A percentile compares a stretch with the other conserved stretches of the same genome.
phyloP scores from a whole-genome alignment of 2,888 invertebrate genomes.

The Phragmatobia fuliginosa region DNA sequence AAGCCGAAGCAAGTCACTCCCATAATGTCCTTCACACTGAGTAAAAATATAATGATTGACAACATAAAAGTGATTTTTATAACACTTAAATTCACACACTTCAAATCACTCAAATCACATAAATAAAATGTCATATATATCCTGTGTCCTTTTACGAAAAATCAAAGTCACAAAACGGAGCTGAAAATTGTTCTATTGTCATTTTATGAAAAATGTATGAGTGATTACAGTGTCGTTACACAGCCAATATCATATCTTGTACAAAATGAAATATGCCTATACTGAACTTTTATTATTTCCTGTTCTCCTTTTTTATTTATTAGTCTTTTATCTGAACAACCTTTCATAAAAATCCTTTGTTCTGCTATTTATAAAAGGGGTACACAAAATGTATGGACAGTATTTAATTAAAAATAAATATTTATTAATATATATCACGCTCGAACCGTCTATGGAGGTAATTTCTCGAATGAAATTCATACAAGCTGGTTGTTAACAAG shows the following conservation, averaged over 20 bases:
- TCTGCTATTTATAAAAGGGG: not conserved
- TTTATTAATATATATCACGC: slow-evolving; percentile 20
- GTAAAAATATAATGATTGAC: too few relatives aligned
- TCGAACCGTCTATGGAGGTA: slow-evolving; percentile 31
- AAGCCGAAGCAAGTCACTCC: too few relatives aligned
- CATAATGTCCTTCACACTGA: too few relatives aligned
- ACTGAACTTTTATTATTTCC: not conserved
- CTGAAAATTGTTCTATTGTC: not conserved
- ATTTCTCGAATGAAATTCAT: slow-evolving; percentile 19
- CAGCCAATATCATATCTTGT: not conserved
- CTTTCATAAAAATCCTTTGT: not conserved
- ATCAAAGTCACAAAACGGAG: not conserved
- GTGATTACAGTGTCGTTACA: not conserved
- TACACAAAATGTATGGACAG: not conserved
- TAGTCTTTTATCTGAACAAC: not conserved
- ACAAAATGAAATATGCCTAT: not conserved
- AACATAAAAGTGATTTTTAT: too few relatives aligned
- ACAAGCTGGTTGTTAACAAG: slow-evolving; percentile 20
- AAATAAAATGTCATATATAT: not conserved
- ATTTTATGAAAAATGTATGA: not conserved
- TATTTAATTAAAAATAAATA: not conserved
- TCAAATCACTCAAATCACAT: too few relatives aligned
- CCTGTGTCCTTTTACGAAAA: not conserved
- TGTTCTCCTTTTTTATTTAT: not conserved
- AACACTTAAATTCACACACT: too few relatives aligned